phyloP scores from a whole-genome alignment of 2,113 vertebrate species.

The Aptenodytes forsteri region DNA sequence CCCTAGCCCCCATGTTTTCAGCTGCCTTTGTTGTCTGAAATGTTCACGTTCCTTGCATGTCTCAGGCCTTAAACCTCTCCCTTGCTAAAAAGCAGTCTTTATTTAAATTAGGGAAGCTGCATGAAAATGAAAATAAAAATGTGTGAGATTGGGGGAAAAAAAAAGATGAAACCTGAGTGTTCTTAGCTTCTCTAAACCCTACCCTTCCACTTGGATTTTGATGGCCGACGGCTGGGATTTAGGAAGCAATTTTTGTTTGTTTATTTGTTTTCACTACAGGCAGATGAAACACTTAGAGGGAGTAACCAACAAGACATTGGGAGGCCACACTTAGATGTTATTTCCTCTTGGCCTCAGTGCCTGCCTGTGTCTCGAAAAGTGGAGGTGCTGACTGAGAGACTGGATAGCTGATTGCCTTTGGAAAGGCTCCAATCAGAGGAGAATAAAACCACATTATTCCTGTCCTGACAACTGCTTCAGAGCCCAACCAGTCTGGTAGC shows the following conservation, averaged over 20 bases:
- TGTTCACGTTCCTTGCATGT: not conserved
- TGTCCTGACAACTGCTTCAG: not conserved
- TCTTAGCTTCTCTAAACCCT: not conserved
- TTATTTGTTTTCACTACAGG: constrained; percentile 23
- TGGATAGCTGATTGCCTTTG: not conserved
- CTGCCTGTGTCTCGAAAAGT: not conserved
- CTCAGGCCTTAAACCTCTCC: not conserved
- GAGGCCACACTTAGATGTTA: not conserved
- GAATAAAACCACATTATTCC: not conserved
- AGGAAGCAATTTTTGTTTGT: constrained; percentile 19
- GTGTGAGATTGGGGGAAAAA: not conserved
- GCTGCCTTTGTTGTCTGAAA: not conserved
- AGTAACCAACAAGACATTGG: not conserved
- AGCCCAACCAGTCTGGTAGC: not conserved
- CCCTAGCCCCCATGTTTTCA: not conserved
- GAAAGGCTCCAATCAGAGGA: not conserved
- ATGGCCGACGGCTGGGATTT: not conserved
- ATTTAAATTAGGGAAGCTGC: not conserved
- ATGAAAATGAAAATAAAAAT: not conserved
- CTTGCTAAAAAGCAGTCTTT: not conserved
- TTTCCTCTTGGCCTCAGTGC: not conserved
- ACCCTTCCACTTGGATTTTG: not conserved
- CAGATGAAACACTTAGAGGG: not conserved
- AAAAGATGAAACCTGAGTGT: not conserved
- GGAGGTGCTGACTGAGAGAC: not conserved